Base-by-base conservation (phyloP, 2,113 vertebrate species). In the Psilopsiagon aymara region DNA sequence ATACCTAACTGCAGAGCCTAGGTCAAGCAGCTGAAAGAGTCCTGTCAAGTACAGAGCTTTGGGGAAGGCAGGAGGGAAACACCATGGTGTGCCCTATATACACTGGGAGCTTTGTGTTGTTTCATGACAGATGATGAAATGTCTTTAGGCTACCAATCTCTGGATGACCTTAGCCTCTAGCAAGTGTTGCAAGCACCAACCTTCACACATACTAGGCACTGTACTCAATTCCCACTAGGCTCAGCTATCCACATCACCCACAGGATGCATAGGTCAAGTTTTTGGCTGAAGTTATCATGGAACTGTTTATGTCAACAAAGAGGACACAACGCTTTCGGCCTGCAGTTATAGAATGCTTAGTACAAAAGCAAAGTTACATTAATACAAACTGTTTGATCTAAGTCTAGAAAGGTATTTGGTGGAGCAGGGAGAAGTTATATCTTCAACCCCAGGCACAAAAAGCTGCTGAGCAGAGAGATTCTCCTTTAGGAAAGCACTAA, bases 51-150 rank as follows among this genome's bases (percentile, higher is more conserved):
- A 62, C 17, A 73, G 62, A 75, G 62, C 39, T 82, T 67, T 55
- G 44, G n/a, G 37, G 24, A 85, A 89, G 44, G 68, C n/a, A 91
- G 55, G 68, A 37, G 29, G 88, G 15, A n/a, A 80, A 44, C 27
- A 70, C 24, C 2, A 0, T 28, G 52, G 37, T 1, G 0, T 2
- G 11, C 13, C 5, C 1, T 33, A 28, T 10, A 39, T 51, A 51
- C 37, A 51, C 20, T 2, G 9, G 46, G 8, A 19, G 27, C 7
- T 86, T 41, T 70, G 28, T 13, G 18, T 2, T 53, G 25, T 49
- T 78, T 14, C 29, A 29, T 8, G 52, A 47, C 33, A 68, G 47
- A 47, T 11, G 43, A 87, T 8, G 5, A 37, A 57, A 39, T 11
- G 31, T 41, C 86, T 91, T 47, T 52, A 84, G 77, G 43, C 66